Evolutionary conservation across 2,113 vertebrate species (phyloP).

Genomic region (Pitta sordida): DNA sequence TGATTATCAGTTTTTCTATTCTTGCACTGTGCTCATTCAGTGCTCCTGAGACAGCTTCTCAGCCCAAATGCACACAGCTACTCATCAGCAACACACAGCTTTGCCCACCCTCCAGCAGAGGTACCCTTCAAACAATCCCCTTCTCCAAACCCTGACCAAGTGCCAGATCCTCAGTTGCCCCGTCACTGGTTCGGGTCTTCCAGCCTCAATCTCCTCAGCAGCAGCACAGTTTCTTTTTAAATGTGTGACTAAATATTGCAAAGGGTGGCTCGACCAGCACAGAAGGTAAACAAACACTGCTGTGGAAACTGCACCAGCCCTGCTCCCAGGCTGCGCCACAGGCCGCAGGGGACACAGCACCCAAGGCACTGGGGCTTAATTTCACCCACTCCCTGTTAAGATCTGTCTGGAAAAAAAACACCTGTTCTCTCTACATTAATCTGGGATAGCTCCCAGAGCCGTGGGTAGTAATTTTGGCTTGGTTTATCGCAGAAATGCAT

Average conservation of each 20-base stretch:
- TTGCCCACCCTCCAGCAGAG: background rate
- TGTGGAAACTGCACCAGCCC: conserved; percentile 11
- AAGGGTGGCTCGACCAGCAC: background rate
- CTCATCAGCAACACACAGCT: background rate
- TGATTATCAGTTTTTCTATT: background rate
- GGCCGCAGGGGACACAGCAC: background rate
- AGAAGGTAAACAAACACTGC: conserved; percentile 17
- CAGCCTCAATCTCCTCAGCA: background rate
- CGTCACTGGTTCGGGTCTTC: background rate
- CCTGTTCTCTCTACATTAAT: fast-evolving
- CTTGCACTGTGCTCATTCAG: background rate
- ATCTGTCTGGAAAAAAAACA: background rate
- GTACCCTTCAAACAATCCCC: background rate
- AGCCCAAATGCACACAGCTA: background rate
- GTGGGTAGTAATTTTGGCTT: background rate
- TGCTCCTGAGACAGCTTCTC: background rate
- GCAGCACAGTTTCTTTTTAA: background rate
- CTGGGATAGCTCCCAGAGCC: background rate
- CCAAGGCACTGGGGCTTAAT: background rate
- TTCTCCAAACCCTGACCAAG: background rate
- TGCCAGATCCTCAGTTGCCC: background rate
- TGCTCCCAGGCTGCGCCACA: background rate
- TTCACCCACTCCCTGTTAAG: background rate
- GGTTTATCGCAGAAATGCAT: background rate
- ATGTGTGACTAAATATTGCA: fast-evolving